These are phyloP conservation scores for Eurosta solidaginis DNA, from an alignment of 1,140 invertebrate species.

Conservation along the genomic window DNA sequence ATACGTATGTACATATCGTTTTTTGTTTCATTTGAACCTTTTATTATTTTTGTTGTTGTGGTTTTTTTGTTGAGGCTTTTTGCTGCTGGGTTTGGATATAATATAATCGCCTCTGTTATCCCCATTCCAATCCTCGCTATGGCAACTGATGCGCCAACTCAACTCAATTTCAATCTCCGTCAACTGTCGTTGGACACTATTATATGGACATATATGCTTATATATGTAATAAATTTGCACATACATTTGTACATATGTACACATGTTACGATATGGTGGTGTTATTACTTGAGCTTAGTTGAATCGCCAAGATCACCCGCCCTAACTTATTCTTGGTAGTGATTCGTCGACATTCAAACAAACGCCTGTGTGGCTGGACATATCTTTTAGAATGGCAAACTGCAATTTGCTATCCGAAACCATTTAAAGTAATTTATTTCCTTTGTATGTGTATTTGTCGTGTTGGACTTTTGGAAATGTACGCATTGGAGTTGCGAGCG, in stretches of 20 bases:
- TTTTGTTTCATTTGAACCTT: background rate
- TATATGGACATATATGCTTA: too few relatives aligned
- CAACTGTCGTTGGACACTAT: conserved; percentile 30
- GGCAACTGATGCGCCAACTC: conserved; percentile 14
- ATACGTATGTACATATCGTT: background rate
- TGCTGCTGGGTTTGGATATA: background rate
- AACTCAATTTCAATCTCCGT: conserved; percentile 27
- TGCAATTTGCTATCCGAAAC: conserved; percentile 33
- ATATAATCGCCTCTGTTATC: background rate
- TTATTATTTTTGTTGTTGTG: background rate
- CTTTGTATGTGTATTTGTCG: background rate
- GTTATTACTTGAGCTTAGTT: background rate
- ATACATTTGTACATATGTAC: background rate
- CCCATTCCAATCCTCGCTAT: background rate
- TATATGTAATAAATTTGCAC: background rate
- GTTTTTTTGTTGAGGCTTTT: background rate
- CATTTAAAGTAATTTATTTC: conserved; percentile 34
- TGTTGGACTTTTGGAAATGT: background rate
- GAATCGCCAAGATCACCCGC: background rate
- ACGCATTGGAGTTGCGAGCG: background rate
- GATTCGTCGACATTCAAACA: conserved; percentile 36
- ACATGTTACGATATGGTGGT: background rate
- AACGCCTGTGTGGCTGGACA: conserved; percentile 44
- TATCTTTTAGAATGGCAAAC: conserved; percentile 5
- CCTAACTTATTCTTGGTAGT: conserved; percentile 56